Conservation (phyloP, 2,797 vertebrate species). For the Adelosebastes latens region DNA sequence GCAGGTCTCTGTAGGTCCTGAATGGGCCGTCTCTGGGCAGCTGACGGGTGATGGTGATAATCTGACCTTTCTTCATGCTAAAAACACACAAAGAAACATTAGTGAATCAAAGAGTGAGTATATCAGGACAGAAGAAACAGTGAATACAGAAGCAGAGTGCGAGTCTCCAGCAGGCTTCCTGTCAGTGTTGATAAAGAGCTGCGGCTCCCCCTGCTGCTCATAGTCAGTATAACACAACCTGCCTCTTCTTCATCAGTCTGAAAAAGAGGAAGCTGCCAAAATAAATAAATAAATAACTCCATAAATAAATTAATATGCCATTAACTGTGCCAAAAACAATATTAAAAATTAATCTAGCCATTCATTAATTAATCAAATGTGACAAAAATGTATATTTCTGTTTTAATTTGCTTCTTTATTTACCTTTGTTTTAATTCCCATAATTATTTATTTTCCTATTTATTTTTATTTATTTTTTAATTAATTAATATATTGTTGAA, state of each 20-base stretch:
- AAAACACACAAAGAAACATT: constrained; percentile 26
- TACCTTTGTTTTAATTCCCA: neutral
- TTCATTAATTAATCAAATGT: neutral
- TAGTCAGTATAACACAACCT: constrained; percentile 7
- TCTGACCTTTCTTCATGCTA: constrained; percentile 93
- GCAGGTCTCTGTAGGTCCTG: constrained; percentile 85
- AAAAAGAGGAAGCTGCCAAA: neutral
- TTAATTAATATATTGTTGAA: neutral
- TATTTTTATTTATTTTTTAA: neutral
- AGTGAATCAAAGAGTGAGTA: neutral
- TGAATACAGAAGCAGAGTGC: neutral
- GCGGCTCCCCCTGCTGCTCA: constrained; percentile 55
- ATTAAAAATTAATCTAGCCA: neutral
- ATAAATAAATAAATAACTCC: neutral
- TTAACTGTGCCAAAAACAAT: neutral
- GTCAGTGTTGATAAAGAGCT: neutral
- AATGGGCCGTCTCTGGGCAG: constrained; percentile 87
- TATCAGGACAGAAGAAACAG: neutral
- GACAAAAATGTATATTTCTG: neutral
- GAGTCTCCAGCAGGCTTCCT: neutral
- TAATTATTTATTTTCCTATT: neutral
- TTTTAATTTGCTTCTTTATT: neutral
- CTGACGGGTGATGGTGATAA: constrained; percentile 85
- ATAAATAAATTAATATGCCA: neutral
- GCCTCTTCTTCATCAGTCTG: neutral